These are phyloP conservation scores for Gisinianus flammeolus DNA, from an alignment of 2,888 invertebrate genomes.

Conservation along the genomic window DNA sequence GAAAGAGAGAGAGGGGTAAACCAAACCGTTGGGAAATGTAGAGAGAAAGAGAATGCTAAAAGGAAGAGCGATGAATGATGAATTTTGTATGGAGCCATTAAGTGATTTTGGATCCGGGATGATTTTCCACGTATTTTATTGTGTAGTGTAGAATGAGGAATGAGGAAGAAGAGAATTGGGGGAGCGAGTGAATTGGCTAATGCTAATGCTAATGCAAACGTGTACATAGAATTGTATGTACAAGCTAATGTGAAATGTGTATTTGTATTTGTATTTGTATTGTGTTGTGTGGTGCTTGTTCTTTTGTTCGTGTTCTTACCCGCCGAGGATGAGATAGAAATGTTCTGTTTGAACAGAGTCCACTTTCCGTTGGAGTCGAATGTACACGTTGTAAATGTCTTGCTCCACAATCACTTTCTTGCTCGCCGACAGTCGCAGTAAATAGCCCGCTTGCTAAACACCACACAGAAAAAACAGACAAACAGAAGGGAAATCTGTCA, in stretches of 20 bases:
- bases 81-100: too few relatives aligned
- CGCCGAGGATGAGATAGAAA: conserved; percentile 42
- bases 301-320: conserved; percentile 18
- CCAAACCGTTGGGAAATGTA: too few relatives aligned
- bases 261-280: too few relatives aligned
- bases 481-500: too few relatives aligned
- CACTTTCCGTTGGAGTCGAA: conserved; percentile 42
- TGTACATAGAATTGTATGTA: too few relatives aligned
- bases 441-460: conserved; percentile 38
- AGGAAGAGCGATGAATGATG: too few relatives aligned
- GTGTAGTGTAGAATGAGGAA: neutral
- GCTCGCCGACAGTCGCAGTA: conserved; percentile 32
- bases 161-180: neutral
- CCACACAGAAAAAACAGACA: neutral
- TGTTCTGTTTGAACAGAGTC: conserved; percentile 39
- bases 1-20: too few relatives aligned
- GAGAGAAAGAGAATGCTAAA: too few relatives aligned
- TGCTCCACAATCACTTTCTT: conserved; percentile 37
- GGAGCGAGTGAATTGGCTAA: too few relatives aligned
- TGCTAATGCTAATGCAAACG: too few relatives aligned
- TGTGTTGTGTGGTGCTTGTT: neutral
- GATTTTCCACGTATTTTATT: neutral
- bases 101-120: too few relatives aligned
- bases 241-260: neutral
- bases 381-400: conserved; percentile 43